Conservation (phyloP, 2,797 vertebrate species). For the Halcyon chelicuti region DNA sequence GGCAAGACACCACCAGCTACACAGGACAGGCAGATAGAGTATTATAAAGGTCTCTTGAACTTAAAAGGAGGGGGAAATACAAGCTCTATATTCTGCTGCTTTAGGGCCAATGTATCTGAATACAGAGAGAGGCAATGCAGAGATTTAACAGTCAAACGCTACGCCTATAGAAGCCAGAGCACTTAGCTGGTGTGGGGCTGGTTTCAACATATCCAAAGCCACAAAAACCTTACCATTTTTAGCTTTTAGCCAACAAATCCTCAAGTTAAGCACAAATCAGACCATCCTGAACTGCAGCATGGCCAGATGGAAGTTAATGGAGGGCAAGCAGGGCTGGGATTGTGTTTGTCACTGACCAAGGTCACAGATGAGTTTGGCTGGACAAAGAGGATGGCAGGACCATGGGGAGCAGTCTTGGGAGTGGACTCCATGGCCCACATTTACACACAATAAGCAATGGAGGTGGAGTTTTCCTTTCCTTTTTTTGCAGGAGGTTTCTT, state of each 20-base stretch:
- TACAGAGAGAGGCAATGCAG: not conserved
- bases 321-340: not conserved
- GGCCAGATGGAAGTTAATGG: constrained; percentile 24
- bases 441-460: not conserved
- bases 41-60: not conserved
- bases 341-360: not conserved
- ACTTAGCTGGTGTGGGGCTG: not conserved
- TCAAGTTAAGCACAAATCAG: not conserved
- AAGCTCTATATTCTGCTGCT: not conserved
- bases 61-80: not conserved
- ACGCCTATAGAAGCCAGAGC: not conserved
- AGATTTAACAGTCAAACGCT: not conserved
- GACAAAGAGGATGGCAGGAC: not conserved
- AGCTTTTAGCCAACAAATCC: not conserved
- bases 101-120: not conserved
- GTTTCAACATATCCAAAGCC: not conserved
- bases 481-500: not conserved
- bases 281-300: not conserved
- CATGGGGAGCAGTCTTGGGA: not conserved
- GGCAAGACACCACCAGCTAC: not conserved
- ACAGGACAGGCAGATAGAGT: not conserved
- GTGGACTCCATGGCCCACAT: not conserved
- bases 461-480: not conserved
- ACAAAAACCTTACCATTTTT: not conserved
- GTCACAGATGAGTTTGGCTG: not conserved